Percentiles rank a stretch among this genome's conserved stretches.
Evolutionary conservation across 2,797 vertebrate genomes (phyloP).

Genomic region (Cottoperca gobio): DNA sequence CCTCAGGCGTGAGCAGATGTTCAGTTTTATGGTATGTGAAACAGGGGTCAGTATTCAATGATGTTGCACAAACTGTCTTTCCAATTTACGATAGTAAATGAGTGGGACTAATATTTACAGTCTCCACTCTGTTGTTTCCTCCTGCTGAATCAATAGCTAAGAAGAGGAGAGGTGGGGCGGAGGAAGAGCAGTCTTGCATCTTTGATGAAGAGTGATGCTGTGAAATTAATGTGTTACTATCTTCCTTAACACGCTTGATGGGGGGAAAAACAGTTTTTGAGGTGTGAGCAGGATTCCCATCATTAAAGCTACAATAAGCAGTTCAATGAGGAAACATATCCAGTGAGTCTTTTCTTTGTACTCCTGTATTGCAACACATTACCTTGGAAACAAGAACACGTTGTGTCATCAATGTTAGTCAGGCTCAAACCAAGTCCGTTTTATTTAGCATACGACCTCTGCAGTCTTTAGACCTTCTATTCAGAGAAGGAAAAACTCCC

Average conservation of each 20-base stretch:
- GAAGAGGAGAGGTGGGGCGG: conserved; percentile 1
- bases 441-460: neutral
- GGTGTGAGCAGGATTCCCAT: neutral
- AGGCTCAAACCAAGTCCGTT: neutral
- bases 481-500: neutral
- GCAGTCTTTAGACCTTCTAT: too few relatives aligned
- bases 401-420: neutral
- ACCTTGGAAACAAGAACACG: conserved; percentile 20
- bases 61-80: neutral
- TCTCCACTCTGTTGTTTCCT: conserved; percentile 18
- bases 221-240: neutral
- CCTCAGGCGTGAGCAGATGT: conserved; percentile 25
- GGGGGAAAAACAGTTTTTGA: neutral
- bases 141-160: conserved; percentile 36
- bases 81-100: neutral
- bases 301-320: neutral
- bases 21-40: conserved; percentile 1
- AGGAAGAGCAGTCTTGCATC: conserved; percentile 18
- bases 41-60: neutral
- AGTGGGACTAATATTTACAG: neutral
- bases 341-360: neutral
- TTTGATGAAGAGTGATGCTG: conserved; percentile 31
- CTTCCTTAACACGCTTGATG: neutral
- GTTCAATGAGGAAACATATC: neutral
- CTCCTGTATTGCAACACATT: conserved; percentile 4